phyloP scores from a whole-genome alignment of 2,113 vertebrate genomes.

The Rhegmatorhina hoffmannsi region DNA sequence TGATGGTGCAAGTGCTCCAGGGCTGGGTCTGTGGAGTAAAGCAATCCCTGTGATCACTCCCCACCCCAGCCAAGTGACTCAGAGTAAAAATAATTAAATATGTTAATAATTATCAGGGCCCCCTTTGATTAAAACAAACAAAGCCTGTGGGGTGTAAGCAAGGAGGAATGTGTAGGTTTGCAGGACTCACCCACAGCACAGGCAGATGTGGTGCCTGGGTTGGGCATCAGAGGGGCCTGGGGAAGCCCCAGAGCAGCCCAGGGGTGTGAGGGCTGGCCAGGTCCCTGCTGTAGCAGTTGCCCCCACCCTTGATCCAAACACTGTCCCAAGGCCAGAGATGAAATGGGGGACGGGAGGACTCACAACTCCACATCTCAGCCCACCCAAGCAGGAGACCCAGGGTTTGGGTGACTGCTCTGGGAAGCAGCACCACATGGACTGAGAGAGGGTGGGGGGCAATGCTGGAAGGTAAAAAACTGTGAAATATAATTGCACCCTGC shows the following conservation, averaged over 20 bases:
- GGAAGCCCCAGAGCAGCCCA: neutral
- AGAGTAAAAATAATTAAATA: constrained; percentile 65
- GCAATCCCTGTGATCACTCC: constrained; percentile 3
- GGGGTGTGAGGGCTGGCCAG: neutral
- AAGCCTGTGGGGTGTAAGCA: constrained; percentile 10
- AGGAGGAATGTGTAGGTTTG: constrained; percentile 21
- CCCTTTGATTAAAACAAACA: constrained; percentile 63
- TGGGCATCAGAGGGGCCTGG: rapidly evolving
- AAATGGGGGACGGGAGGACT: neutral
- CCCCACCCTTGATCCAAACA: rapidly evolving
- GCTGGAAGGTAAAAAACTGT: rapidly evolving
- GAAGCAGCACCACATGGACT: neutral
- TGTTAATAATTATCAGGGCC: constrained; percentile 64
- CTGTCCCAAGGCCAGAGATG: neutral
- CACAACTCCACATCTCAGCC: neutral
- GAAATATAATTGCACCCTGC: neutral
- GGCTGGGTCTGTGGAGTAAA: neutral
- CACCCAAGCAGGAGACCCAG: neutral
- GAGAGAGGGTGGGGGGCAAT: neutral
- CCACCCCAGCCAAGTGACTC: neutral
- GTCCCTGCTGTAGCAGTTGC: neutral
- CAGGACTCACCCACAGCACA: neutral
- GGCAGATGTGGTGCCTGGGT: rapidly evolving
- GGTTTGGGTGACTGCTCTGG: neutral
- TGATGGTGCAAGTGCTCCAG: neutral